Conservation (phyloP, 2,797 vertebrate species). For the Gastrophryne carolinensis region DNA sequence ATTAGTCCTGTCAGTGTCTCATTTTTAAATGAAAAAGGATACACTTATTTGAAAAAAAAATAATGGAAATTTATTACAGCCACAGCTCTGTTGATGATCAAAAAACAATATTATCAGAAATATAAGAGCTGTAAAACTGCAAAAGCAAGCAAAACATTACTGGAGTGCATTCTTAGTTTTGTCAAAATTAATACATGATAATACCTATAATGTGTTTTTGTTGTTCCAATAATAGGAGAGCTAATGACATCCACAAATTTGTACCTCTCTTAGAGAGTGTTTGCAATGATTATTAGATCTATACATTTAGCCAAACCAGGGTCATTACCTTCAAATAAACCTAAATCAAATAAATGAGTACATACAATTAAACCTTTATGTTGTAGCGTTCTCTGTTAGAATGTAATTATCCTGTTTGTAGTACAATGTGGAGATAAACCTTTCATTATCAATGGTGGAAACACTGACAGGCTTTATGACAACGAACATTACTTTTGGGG, state of each 20-base stretch:
- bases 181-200: constrained; percentile 17
- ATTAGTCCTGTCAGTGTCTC: too few relatives aligned
- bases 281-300: constrained; percentile 46
- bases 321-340: constrained; percentile 48
- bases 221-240: constrained; percentile 25
- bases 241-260: constrained; percentile 19
- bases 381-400: constrained; percentile 32
- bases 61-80: too few relatives aligned
- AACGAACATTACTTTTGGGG: too few relatives aligned
- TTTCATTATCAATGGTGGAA: neutral
- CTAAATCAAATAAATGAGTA: constrained; percentile 30
- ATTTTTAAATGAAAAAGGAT: too few relatives aligned
- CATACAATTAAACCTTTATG: constrained; percentile 37
- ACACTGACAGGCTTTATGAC: neutral
- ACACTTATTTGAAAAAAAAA: too few relatives aligned
- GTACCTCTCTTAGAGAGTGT: constrained; percentile 22
- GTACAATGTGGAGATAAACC: constrained; percentile 20
- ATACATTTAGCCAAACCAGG: constrained; percentile 48
- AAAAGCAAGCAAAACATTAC: neutral
- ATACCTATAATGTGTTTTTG: constrained; percentile 22
- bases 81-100: too few relatives aligned
- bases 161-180: neutral
- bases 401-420: constrained; percentile 40
- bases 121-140: neutral
- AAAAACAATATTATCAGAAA: too few relatives aligned